These are phyloP conservation scores for Vipera latastei DNA, from an alignment of 2,797 vertebrate genomes.

Conservation along the genomic window DNA sequence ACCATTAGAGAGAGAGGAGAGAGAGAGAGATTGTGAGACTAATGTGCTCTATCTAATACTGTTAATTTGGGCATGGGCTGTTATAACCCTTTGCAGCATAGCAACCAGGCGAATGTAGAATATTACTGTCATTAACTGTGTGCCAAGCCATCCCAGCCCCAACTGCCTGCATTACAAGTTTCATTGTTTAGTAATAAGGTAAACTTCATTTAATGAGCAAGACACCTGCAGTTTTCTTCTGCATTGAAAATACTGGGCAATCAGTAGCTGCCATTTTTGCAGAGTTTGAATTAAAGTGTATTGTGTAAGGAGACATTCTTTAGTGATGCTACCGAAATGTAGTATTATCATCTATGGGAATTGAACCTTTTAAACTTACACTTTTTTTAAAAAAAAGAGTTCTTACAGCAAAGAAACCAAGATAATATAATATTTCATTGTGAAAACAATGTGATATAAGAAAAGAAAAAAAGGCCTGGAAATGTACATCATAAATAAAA, in stretches of 20 bases:
- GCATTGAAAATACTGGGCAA: background rate
- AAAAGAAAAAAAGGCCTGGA: background rate
- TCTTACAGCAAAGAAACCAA: background rate
- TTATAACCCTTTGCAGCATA: constrained; percentile 16
- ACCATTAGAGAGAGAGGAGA: no score
- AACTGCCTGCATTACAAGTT: background rate
- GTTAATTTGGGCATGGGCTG: background rate
- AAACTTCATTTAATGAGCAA: constrained; percentile 22
- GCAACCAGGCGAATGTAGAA: background rate
- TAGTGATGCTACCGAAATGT: background rate
- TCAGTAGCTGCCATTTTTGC: background rate
- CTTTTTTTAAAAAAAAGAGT: background rate
- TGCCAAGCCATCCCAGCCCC: background rate
- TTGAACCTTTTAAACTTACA: background rate
- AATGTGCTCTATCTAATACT: rapidly evolving
- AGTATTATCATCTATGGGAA: background rate
- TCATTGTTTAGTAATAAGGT: constrained; percentile 11
- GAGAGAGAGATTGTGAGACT: background rate
- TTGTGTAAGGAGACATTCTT: background rate
- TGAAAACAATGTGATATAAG: background rate
- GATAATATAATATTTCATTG: background rate
- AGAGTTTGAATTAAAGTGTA: background rate
- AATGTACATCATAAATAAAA: background rate
- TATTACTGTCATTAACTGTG: background rate
- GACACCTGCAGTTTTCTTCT: background rate